These are phyloP conservation scores for Drosophila takahashii DNA, from an alignment of 1,140 invertebrate genomes.

Conservation along the genomic window DNA sequence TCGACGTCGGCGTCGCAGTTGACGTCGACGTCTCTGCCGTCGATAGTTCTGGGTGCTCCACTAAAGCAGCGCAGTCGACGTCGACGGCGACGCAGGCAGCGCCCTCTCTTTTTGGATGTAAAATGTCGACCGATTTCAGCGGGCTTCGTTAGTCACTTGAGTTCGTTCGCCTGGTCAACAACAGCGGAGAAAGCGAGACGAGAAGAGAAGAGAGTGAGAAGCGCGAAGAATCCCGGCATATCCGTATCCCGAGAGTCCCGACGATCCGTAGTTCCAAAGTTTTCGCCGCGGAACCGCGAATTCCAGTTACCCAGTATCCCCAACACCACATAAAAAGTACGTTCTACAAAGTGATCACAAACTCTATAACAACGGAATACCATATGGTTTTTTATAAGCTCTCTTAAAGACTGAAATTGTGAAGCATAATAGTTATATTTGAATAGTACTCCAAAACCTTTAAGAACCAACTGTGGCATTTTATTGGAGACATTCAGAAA, in stretches of 20 bases:
- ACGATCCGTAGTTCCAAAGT: constrained; percentile 2
- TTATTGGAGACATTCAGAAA: not conserved
- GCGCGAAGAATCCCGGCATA: constrained; percentile 12
- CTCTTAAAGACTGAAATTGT: not conserved
- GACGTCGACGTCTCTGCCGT: constrained; percentile 28
- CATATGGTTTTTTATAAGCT: not conserved
- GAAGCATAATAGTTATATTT: not conserved
- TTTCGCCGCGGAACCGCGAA: constrained; percentile 12
- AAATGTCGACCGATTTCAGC: constrained; percentile 66
- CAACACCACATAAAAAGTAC: constrained; percentile 14
- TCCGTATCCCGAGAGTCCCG: constrained; percentile 29
- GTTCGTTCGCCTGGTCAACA: constrained; percentile 77
- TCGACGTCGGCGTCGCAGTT: constrained; percentile 23
- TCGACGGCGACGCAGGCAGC: constrained; percentile 28
- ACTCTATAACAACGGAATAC: not conserved
- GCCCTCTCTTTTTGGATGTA: constrained; percentile 64
- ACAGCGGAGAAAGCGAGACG: constrained; percentile 15
- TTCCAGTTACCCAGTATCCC: constrained; percentile 2
- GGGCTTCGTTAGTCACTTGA: constrained; percentile 74
- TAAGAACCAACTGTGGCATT: not conserved
- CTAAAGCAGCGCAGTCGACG: constrained; percentile 24
- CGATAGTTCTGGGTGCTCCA: constrained; percentile 26
- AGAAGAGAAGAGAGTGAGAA: constrained; percentile 13
- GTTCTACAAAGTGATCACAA: constrained; percentile 17
- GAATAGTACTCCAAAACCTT: not conserved